phyloP scores from a whole-genome alignment of 2,888 invertebrate species.

The Slavum lentiscoides region DNA sequence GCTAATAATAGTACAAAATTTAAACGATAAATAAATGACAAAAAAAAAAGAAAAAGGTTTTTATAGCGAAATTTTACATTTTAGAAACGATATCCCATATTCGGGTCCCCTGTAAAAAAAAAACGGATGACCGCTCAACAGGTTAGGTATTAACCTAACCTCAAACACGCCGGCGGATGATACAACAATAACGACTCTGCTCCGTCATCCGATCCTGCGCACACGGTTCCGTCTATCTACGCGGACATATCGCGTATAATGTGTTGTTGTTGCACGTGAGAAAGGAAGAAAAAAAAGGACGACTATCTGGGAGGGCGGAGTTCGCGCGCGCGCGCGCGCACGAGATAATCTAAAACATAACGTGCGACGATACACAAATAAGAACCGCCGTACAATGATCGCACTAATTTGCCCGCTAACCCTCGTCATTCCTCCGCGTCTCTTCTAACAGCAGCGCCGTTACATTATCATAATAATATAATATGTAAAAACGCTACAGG shows the following conservation, averaged over 20 bases:
- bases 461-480: conserved; percentile 19
- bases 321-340: not conserved
- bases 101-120: too few relatives aligned
- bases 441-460: too few relatives aligned
- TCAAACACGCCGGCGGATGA: too few relatives aligned
- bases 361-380: not conserved
- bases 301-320: conserved; percentile 40
- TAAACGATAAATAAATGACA: too few relatives aligned
- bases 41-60: too few relatives aligned
- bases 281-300: not conserved
- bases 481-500: conserved; percentile 31
- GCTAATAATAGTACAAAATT: too few relatives aligned
- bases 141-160: too few relatives aligned
- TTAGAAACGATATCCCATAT: too few relatives aligned
- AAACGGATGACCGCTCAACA: too few relatives aligned
- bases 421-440: conserved; percentile 1
- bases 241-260: not conserved
- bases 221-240: not conserved
- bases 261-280: not conserved
- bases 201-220: not conserved
- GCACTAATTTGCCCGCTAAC: conserved; percentile 41
- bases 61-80: too few relatives aligned
- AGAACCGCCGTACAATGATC: conserved; percentile 36
- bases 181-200: too few relatives aligned
- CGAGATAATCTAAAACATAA: conserved; percentile 1